Evolutionary conservation across 1,140 invertebrate species (phyloP).

Genomic region (Drosophila ficusphila): DNA sequence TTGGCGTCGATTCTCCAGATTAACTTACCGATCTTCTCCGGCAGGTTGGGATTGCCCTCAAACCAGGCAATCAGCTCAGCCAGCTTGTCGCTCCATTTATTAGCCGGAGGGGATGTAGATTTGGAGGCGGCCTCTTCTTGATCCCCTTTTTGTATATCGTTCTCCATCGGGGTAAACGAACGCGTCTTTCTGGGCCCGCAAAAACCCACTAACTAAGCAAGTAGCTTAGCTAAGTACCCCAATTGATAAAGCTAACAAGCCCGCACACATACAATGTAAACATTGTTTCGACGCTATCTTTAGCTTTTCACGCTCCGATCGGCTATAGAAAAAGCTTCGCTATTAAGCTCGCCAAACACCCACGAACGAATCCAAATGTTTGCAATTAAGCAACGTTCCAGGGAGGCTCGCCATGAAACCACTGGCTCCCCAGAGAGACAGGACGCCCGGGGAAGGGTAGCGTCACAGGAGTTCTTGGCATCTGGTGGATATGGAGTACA

Average conservation of each 20-base stretch:
- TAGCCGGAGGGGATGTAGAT: not conserved
- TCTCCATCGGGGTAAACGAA: conserved; percentile 10
- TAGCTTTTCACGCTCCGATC: conserved; percentile 23
- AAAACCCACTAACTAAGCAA: conserved; percentile 31
- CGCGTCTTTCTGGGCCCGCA: conserved; percentile 10
- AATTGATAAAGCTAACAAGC: conserved; percentile 50
- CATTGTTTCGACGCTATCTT: not conserved
- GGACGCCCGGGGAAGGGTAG: no score
- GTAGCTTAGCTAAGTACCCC: conserved; percentile 8
- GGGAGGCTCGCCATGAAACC: no score
- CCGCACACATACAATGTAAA: not conserved
- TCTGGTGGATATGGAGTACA: no score
- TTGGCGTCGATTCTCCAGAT: not conserved
- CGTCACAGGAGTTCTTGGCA: no score
- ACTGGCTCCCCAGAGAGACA: no score
- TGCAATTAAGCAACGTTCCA: conserved; percentile 8
- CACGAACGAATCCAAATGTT: not conserved
- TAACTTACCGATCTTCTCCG: conserved; percentile 70
- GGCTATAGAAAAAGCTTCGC: conserved; percentile 1
- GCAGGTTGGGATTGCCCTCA: conserved; percentile 63
- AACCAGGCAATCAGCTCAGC: conserved; percentile 65
- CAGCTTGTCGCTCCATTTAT: conserved; percentile 41
- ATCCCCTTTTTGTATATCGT: not conserved
- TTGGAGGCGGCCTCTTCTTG: not conserved
- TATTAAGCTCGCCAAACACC: conserved; percentile 3